These are phyloP conservation scores for Hemibagrus wyckioides DNA, from an alignment of 2,113 vertebrate species.

Conservation along the genomic window DNA sequence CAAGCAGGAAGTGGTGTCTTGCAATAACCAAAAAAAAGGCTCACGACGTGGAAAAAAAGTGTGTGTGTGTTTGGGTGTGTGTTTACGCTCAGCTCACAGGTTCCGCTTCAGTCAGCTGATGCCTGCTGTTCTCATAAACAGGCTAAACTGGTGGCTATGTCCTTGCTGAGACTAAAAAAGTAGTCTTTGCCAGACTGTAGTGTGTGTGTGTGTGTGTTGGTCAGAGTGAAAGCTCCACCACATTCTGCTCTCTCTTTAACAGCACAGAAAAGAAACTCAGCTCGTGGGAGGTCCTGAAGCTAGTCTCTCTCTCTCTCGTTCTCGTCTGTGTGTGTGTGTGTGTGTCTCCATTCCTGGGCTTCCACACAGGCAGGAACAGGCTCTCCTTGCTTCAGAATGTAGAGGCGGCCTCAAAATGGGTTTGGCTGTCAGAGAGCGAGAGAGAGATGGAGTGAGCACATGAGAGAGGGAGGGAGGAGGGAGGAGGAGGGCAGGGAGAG, in stretches of 20 bases:
- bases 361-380: conserved; percentile 50
- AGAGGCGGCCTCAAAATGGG: conserved; percentile 48
- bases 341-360: conserved; percentile 46
- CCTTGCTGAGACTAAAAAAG: background rate
- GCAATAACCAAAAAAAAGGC: conserved; percentile 62
- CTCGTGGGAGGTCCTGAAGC: conserved; percentile 49
- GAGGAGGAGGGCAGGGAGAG: background rate
- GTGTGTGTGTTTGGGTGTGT: background rate
- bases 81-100: conserved; percentile 8
- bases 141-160: background rate
- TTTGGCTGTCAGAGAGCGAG: conserved; percentile 36
- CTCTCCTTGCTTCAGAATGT: conserved; percentile 47
- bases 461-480: background rate
- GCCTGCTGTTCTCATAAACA: background rate
- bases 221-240: background rate
- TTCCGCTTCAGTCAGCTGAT: conserved; percentile 24
- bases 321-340: conserved; percentile 32
- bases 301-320: background rate
- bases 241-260: background rate
- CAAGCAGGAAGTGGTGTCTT: conserved; percentile 57
- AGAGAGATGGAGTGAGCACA: background rate
- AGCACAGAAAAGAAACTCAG: conserved; percentile 30
- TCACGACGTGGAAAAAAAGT: conserved; percentile 57
- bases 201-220: conserved; percentile 37
- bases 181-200: background rate